Evolutionary conservation across 2,888 invertebrate genomes (phyloP).

Genomic region (Chrysolina oricalcia): DNA sequence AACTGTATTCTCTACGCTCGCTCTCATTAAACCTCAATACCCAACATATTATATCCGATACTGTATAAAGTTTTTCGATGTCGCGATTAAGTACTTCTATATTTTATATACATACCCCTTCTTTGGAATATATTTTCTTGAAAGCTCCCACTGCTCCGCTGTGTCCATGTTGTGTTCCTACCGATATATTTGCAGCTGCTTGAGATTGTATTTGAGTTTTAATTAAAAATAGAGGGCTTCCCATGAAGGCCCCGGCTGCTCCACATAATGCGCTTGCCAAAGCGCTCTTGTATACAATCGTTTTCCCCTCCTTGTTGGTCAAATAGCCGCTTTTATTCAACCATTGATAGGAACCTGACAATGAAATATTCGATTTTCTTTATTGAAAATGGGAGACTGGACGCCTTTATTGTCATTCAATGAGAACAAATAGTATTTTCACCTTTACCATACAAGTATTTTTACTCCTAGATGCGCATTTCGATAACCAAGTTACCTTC

Average conservation of each 20-base stretch:
- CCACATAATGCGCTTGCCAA: slow-evolving; percentile 78
- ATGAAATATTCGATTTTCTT: no score
- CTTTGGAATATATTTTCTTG: slow-evolving; percentile 73
- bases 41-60: no score
- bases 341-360: slow-evolving; percentile 82
- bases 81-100: not conserved
- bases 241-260: slow-evolving; percentile 79
- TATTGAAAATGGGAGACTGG: no score
- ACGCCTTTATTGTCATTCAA: no score
- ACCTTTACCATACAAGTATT: no score
- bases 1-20: no score
- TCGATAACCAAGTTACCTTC: no score
- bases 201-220: slow-evolving; percentile 91
- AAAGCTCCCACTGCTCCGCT: slow-evolving; percentile 75
- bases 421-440: no score
- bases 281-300: slow-evolving; percentile 72
- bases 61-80: not conserved
- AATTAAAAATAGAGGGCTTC: slow-evolving; percentile 87
- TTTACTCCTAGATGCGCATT: no score
- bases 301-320: slow-evolving; percentile 74
- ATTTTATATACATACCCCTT: slow-evolving; percentile 72
- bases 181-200: slow-evolving; percentile 83
- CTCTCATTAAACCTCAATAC: no score
- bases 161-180: slow-evolving; percentile 88
- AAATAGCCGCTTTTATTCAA: slow-evolving; percentile 80